phyloP scores from a whole-genome alignment of 2,888 invertebrate genomes.

The Coenonympha arcania region DNA sequence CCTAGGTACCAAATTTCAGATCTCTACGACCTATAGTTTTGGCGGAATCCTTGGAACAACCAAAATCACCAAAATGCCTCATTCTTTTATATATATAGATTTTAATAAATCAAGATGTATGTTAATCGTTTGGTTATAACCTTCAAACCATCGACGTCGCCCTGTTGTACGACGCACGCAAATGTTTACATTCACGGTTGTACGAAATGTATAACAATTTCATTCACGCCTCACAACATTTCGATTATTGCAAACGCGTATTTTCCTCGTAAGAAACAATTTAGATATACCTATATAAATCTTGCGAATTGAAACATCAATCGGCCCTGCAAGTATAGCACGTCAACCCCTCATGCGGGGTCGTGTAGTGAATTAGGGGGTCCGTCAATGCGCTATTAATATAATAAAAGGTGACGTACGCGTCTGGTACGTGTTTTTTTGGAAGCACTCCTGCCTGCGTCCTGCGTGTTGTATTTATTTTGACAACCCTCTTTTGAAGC shows the following conservation, averaged over 20 bases:
- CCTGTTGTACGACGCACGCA: too few species aligned
- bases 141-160: too few species aligned
- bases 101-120: too few species aligned
- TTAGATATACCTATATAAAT: conserved; percentile 12
- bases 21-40: too few species aligned
- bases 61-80: too few species aligned
- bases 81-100: too few species aligned
- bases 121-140: too few species aligned
- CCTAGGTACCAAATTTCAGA: too few species aligned
- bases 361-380: conserved; percentile 43
- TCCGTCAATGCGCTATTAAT: conserved; percentile 41
- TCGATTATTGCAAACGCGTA: conserved; percentile 5
- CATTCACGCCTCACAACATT: not conserved
- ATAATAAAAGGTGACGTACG: conserved; percentile 20
- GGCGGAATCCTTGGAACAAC: too few species aligned
- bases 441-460: not conserved
- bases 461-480: too few species aligned
- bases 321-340: conserved; percentile 15
- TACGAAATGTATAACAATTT: not conserved
- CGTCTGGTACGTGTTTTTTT: not conserved
- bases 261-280: conserved; percentile 3
- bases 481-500: not conserved
- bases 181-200: not conserved
- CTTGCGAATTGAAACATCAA: conserved; percentile 12
- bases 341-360: conserved; percentile 20